Evolutionary conservation across 2,888 invertebrate genomes (phyloP).

Genomic region (Catocala nupta): DNA sequence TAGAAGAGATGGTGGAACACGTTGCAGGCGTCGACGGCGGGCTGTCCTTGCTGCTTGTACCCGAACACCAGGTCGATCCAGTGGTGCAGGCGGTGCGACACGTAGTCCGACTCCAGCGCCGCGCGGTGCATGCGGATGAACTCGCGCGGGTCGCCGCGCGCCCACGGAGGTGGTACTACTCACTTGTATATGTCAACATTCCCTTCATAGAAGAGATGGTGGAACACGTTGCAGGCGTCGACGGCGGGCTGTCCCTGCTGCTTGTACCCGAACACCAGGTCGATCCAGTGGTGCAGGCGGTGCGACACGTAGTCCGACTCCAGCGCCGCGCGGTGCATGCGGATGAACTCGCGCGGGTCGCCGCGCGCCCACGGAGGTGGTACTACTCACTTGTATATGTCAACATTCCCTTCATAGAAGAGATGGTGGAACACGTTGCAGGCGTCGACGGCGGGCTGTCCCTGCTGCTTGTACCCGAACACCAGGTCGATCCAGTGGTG

Average conservation of each 20-base stretch:
- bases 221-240: slow-evolving; percentile 98
- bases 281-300: slow-evolving; percentile 99
- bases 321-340: slow-evolving; percentile 96
- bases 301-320: slow-evolving; percentile 99
- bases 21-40: slow-evolving; percentile 97
- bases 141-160: slow-evolving; percentile 97
- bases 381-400: slow-evolving; percentile 97
- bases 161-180: slow-evolving; percentile 98
- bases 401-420: slow-evolving; percentile 99
- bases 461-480: slow-evolving; percentile 98
- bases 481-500: slow-evolving; percentile 99
- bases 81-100: slow-evolving; percentile 98
- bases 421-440: slow-evolving; percentile 99
- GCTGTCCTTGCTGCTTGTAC: slow-evolving; percentile 96
- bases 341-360: slow-evolving; percentile 98
- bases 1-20: slow-evolving; percentile 99
- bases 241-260: slow-evolving; percentile 96
- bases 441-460: slow-evolving; percentile 95
- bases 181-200: slow-evolving; percentile 99
- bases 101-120: slow-evolving; percentile 98
- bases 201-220: slow-evolving; percentile 99
- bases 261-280: slow-evolving; percentile 98
- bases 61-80: slow-evolving; percentile 99
- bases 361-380: slow-evolving; percentile 99
- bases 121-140: slow-evolving; percentile 97